Conservation (phyloP, 2,888 invertebrate genomes). For the Drosophila longiperda region DNA sequence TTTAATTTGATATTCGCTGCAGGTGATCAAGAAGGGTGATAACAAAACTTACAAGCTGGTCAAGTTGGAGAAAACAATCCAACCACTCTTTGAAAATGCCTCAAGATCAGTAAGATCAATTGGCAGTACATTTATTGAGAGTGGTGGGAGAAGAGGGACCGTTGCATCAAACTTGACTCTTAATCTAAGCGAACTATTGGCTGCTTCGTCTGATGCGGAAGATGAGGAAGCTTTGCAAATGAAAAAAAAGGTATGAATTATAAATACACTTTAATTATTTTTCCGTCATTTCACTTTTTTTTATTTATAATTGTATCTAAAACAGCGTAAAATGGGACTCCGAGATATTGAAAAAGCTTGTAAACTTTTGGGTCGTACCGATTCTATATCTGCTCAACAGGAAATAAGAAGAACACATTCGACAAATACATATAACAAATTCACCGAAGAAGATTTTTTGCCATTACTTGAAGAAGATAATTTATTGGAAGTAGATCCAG, state of each 20-base stretch:
- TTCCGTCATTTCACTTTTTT: background rate
- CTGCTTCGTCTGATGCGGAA: conserved; percentile 25
- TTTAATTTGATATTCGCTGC: too few relatives aligned
- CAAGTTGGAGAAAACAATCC: background rate
- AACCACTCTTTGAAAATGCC: background rate
- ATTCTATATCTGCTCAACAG: background rate
- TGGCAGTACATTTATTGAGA: background rate
- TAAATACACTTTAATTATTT: background rate
- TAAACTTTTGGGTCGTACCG: background rate
- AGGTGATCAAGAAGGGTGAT: conserved; percentile 22
- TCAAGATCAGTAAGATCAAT: conserved; percentile 1
- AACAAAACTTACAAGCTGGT: conserved; percentile 29
- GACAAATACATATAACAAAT: background rate
- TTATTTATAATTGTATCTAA: background rate
- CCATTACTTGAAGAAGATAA: conserved; percentile 12
- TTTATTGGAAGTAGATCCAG: background rate
- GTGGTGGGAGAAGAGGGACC: too few relatives aligned
- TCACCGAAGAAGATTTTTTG: background rate
- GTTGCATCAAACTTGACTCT: conserved; percentile 1
- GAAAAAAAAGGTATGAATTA: conserved; percentile 32
- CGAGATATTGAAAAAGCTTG: conserved; percentile 48
- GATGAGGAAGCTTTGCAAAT: conserved; percentile 28
- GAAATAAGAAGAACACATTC: background rate
- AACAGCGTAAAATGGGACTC: conserved; percentile 63
- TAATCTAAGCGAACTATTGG: conserved; percentile 39